A percentile compares a stretch with the other conserved stretches of the same genome.
Conservation (phyloP, 2,113 vertebrate species). For the Sarotherodon lohbergeri region DNA sequence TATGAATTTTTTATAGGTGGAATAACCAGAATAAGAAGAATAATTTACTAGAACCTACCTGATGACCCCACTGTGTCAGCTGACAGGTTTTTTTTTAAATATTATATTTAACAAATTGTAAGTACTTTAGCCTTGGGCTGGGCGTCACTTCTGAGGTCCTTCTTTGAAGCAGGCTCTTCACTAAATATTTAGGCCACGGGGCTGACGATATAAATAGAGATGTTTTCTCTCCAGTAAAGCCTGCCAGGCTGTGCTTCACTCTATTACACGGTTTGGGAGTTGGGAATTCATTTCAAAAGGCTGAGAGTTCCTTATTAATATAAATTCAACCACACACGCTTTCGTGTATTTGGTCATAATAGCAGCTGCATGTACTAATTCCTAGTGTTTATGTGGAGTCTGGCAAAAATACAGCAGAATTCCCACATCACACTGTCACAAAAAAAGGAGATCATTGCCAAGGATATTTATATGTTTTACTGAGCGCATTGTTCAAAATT, state of each 20-base stretch:
- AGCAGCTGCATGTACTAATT: neutral
- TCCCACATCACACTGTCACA: neutral
- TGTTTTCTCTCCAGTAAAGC: neutral
- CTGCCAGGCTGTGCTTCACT: neutral
- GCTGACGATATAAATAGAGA: slow-evolving; percentile 37
- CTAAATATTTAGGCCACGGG: slow-evolving; percentile 47
- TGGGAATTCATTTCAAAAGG: neutral
- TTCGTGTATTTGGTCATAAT: neutral
- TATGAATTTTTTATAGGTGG: neutral
- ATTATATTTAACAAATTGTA: slow-evolving; percentile 1
- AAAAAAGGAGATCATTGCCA: neutral
- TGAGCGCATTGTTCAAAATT: neutral
- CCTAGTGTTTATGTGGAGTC: neutral
- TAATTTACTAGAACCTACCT: neutral
- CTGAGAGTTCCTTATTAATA: neutral
- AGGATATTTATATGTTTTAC: neutral
- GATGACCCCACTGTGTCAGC: neutral
- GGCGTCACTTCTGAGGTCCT: slow-evolving; percentile 19
- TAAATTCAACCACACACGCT: neutral
- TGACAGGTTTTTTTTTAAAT: neutral
- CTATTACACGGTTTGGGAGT: neutral
- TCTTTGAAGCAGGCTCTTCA: slow-evolving; percentile 17
- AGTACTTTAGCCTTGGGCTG: neutral
- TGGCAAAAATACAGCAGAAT: neutral
- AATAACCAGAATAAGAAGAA: neutral